Evolutionary conservation across 2,113 vertebrate species (phyloP).

Genomic region (Cricetomys ansorgei): DNA sequence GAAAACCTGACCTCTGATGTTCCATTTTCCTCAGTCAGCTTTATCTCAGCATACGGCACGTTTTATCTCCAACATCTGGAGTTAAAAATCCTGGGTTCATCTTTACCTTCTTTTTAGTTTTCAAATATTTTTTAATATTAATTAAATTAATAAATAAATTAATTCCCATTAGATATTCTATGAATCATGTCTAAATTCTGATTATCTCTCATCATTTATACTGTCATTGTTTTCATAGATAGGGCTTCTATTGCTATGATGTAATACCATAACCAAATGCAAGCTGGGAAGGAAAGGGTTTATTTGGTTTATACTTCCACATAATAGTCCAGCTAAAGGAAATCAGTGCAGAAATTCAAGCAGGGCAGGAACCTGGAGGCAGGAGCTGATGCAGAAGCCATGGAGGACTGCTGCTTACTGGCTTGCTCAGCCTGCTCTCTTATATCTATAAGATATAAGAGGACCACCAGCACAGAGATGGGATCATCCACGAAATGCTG

Average conservation of each 20-base stretch:
- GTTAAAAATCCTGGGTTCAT: background rate
- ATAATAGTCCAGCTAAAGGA: background rate
- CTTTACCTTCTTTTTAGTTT: background rate
- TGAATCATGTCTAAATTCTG: background rate
- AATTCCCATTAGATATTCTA: background rate
- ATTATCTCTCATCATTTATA: background rate
- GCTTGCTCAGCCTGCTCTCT: background rate
- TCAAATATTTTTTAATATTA: background rate
- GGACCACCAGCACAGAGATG: background rate
- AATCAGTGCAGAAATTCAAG: background rate
- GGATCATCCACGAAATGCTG: accelerated
- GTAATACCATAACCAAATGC: background rate
- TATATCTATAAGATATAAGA: no score
- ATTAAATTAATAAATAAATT: no score
- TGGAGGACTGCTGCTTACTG: background rate
- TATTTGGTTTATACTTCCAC: background rate
- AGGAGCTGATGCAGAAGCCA: background rate
- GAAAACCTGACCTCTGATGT: background rate
- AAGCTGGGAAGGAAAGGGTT: background rate
- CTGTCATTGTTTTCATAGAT: no score
- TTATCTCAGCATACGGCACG: background rate
- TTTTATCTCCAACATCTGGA: background rate
- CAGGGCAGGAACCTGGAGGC: background rate
- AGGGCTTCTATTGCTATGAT: background rate
- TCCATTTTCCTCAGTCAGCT: background rate